Conservation (phyloP, 2,888 invertebrate genomes). For the Minunthozetes semirufus region DNA sequence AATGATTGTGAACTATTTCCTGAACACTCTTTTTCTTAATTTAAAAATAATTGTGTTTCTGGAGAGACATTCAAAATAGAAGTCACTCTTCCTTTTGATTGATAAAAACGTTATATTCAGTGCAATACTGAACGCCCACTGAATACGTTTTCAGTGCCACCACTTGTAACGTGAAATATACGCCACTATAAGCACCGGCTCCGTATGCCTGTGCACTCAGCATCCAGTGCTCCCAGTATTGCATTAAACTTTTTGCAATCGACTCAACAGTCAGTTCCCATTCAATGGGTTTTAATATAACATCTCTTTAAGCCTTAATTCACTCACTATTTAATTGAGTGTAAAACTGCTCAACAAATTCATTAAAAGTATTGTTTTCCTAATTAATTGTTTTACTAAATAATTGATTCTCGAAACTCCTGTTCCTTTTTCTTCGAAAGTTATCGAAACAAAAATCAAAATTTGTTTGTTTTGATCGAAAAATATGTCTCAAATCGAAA, state of each 20-base stretch:
- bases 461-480: neutral
- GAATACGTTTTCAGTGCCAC: conserved; percentile 8
- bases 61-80: neutral
- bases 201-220: neutral
- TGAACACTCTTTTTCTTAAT: neutral
- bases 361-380: neutral
- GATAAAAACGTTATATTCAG: neutral
- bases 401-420: neutral
- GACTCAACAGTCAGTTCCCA: neutral
- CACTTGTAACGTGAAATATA: neutral
- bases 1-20: conserved; percentile 3
- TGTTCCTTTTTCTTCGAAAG: no score
- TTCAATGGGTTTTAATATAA: neutral
- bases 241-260: neutral
- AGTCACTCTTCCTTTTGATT: neutral
- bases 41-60: conserved; percentile 9
- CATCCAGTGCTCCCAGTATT: neutral
- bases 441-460: neutral
- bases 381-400: neutral
- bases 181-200: no score
- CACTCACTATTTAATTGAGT: neutral
- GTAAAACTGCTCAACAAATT: neutral
- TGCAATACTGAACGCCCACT: neutral
- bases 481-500: neutral
- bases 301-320: neutral